These are phyloP conservation scores for Argya squamiceps DNA, from an alignment of 2,797 vertebrate species.

Conservation along the genomic window DNA sequence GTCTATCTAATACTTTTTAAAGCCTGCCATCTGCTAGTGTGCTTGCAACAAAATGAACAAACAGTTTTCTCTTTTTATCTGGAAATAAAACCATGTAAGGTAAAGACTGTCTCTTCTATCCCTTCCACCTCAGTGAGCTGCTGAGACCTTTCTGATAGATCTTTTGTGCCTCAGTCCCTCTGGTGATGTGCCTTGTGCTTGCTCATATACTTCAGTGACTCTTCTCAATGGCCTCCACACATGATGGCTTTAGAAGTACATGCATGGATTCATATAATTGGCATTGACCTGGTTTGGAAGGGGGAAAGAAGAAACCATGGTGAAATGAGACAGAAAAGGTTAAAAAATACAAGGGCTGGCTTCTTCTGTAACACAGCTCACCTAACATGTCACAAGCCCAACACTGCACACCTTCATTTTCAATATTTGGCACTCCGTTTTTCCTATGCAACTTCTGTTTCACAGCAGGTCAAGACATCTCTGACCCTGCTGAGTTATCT, in stretches of 20 bases:
- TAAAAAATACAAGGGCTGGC: not conserved
- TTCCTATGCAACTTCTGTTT: not conserved
- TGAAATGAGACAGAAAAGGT: not conserved
- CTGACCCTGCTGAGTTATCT: not conserved
- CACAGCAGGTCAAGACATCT: not conserved
- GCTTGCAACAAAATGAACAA: not conserved
- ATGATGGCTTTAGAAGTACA: not conserved
- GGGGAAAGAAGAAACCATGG: not conserved
- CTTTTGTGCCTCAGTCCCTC: not conserved
- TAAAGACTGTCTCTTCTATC: not conserved
- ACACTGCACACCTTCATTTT: not conserved
- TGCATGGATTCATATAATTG: not conserved
- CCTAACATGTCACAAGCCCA: not conserved
- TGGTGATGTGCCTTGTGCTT: rapidly evolving
- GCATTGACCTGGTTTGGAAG: not conserved
- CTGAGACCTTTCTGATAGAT: not conserved
- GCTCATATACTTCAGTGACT: not conserved
- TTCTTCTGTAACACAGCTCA: not conserved
- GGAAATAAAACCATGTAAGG: not conserved
- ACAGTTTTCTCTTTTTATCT: not conserved
- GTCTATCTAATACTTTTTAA: not conserved
- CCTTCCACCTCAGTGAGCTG: not conserved
- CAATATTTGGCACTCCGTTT: not conserved
- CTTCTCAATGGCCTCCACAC: not conserved
- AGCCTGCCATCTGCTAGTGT: not conserved